Evolutionary conservation across 2,113 vertebrate species (phyloP).

Genomic region (Proterorhinus semilunaris): DNA sequence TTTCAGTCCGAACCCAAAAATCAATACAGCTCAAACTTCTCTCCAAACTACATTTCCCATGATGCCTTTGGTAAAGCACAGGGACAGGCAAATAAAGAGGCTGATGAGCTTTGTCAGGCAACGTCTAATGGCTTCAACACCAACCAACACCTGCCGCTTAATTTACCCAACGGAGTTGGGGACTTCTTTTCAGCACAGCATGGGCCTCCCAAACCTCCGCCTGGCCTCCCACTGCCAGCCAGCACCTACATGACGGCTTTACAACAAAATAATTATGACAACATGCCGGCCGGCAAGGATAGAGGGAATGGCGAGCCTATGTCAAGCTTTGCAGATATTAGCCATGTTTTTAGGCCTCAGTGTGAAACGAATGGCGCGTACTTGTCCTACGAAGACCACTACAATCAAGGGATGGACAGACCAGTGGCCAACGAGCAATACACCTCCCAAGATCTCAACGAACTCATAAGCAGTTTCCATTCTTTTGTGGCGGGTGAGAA

Average conservation of each 20-base stretch:
- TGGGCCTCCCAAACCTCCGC: constrained; percentile 44
- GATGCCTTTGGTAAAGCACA: constrained; percentile 72
- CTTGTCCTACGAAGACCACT: constrained; percentile 41
- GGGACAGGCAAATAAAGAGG: constrained; percentile 64
- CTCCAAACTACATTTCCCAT: constrained; percentile 70
- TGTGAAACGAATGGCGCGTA: constrained; percentile 42
- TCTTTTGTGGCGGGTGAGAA: constrained; percentile 49
- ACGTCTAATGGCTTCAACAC: constrained; percentile 38
- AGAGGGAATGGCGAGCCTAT: constrained; percentile 20
- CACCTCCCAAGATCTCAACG: constrained; percentile 54
- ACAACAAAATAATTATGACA: constrained; percentile 36
- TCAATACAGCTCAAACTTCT: constrained; percentile 62
- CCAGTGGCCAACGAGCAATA: constrained; percentile 28
- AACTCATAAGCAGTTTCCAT: constrained; percentile 56
- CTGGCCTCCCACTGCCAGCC: constrained; percentile 50
- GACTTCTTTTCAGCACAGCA: constrained; percentile 17
- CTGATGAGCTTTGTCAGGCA: constrained; percentile 41
- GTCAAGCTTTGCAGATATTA: constrained; percentile 42
- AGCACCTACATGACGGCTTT: constrained; percentile 40
- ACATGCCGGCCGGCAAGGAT: constrained; percentile 27
- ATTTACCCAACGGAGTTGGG: constrained; percentile 45
- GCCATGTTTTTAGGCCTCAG: constrained; percentile 37
- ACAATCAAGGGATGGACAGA: constrained; percentile 29
- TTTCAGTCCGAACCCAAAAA: constrained; percentile 77
- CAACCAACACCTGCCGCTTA: constrained; percentile 52